Conservation (phyloP, 2,113 vertebrate species). For the Syrmaticus mikado region DNA sequence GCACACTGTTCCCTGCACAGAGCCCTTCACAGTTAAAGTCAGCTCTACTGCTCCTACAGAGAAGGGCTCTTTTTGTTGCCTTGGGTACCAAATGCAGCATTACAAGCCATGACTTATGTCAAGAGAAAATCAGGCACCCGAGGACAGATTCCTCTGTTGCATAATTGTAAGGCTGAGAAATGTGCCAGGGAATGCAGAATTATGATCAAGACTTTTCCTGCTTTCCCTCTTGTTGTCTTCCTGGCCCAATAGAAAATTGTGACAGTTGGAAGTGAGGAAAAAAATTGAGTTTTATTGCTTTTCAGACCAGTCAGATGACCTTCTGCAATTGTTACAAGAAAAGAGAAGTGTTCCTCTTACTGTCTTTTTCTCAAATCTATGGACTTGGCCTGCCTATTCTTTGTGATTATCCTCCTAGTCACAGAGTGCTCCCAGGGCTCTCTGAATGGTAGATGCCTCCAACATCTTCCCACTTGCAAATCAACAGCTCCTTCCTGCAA, state of each 20-base stretch:
- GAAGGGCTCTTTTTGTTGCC: neutral
- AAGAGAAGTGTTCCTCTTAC: neutral
- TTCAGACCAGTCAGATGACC: neutral
- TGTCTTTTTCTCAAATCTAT: neutral
- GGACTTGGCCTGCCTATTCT: neutral
- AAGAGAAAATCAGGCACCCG: neutral
- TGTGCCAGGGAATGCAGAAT: constrained; percentile 6
- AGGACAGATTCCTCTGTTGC: constrained; percentile 8
- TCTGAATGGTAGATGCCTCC: neutral
- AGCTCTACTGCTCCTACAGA: neutral
- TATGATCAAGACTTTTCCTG: neutral
- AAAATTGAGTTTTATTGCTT: neutral
- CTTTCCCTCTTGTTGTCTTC: neutral
- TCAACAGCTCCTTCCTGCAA: neutral
- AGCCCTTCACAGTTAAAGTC: neutral
- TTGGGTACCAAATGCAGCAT: neutral
- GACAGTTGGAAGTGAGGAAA: neutral
- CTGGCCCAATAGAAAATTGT: neutral
- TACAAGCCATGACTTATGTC: neutral
- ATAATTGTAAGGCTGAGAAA: neutral
- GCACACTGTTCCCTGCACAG: neutral
- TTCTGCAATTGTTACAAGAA: neutral
- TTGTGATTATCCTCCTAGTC: fast-evolving
- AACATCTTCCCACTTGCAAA: neutral
- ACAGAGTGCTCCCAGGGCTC: neutral